These are phyloP conservation scores for Gandaritis pyraliata DNA, from an alignment of 2,888 invertebrate species.

Conservation along the genomic window DNA sequence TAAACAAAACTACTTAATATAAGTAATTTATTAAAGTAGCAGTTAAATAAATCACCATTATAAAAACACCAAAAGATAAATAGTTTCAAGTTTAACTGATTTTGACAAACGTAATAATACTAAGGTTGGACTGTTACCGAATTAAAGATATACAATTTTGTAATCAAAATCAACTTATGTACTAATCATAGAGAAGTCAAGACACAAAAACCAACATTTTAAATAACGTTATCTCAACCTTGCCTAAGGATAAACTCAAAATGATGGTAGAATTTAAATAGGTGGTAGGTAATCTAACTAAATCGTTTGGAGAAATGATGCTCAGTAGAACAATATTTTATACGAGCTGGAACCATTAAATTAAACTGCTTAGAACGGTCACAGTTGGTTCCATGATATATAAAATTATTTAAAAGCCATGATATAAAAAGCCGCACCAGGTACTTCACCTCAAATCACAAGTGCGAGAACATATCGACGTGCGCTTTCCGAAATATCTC, in stretches of 20 bases:
- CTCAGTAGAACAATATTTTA: background rate
- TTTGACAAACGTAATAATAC: slow-evolving; percentile 41
- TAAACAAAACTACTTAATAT: no score
- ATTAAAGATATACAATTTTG: slow-evolving; percentile 57
- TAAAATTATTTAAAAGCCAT: background rate
- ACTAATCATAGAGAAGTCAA: slow-evolving; percentile 65
- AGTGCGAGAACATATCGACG: slow-evolving; percentile 48
- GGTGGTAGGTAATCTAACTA: background rate
- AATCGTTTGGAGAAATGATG: background rate
- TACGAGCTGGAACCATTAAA: background rate
- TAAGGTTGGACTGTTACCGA: slow-evolving; percentile 47
- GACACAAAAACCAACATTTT: slow-evolving; percentile 47
- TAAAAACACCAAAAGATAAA: slow-evolving; percentile 16
- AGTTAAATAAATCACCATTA: no score
- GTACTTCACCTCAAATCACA: slow-evolving; percentile 39
- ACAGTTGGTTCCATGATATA: background rate
- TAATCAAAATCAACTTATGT: slow-evolving; percentile 72
- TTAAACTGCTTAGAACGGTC: background rate
- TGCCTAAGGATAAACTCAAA: slow-evolving; percentile 50
- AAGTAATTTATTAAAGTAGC: no score
- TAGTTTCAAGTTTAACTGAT: slow-evolving; percentile 36
- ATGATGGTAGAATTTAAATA: background rate
- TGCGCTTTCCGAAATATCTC: slow-evolving; percentile 42
- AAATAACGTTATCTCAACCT: slow-evolving; percentile 40
- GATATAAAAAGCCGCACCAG: slow-evolving; percentile 11